Evolutionary conservation across 2,113 vertebrate genomes (phyloP).

Genomic region (Crocuta crocuta): DNA sequence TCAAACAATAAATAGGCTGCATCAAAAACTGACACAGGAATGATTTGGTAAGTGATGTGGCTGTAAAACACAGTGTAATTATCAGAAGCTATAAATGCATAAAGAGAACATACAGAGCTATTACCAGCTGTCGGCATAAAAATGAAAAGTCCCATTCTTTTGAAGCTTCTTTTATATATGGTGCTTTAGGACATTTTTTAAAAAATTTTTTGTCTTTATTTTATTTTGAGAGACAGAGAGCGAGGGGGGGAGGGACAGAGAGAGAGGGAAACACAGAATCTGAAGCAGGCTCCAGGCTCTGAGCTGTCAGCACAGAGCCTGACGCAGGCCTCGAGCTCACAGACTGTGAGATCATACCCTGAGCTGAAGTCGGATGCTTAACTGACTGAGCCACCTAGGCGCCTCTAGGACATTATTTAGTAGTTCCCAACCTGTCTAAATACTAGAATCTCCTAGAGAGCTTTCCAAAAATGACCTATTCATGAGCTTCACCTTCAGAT

Average conservation of each 20-base stretch:
- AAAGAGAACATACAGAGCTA: not conserved
- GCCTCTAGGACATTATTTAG: not conserved
- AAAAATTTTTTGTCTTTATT: no score
- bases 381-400: no score
- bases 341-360: no score
- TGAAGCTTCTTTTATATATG: not conserved
- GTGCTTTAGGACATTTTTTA: not conserved
- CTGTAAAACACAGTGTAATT: not conserved
- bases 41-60: not conserved
- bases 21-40: not conserved
- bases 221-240: no score
- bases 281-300: no score
- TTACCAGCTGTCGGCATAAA: not conserved
- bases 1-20: not conserved
- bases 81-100: not conserved
- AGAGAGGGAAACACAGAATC: no score
- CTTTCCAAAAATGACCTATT: constrained; percentile 1
- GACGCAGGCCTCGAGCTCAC: no score
- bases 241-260: no score
- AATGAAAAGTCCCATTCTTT: not conserved
- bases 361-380: no score
- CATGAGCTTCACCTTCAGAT: not conserved
- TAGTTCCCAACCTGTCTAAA: not conserved
- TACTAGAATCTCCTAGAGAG: not conserved
- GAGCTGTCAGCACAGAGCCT: no score